Percentiles rank a stretch among this genome's conserved stretches.
Evolutionary conservation across 2,113 vertebrate genomes (phyloP).

Genomic region (Pristiophorus japonicus): DNA sequence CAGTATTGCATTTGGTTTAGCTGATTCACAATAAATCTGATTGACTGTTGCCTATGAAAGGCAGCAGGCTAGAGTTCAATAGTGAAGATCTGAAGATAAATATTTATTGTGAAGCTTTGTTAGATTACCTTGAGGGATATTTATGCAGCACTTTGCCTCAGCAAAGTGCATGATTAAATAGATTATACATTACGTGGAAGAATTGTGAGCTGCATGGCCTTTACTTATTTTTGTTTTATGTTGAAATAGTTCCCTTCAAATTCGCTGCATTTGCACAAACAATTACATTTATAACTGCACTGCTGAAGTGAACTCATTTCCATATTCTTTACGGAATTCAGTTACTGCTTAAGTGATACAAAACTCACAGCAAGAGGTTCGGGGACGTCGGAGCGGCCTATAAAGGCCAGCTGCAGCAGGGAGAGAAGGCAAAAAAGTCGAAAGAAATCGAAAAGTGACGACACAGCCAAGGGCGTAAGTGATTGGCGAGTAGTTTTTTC

Average conservation of each 20-base stretch:
- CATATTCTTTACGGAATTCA: background rate
- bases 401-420: no score
- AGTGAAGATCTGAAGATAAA: background rate
- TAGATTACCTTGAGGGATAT: background rate
- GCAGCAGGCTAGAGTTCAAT: background rate
- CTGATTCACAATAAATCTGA: no score
- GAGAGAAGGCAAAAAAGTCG: no score
- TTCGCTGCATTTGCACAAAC: background rate
- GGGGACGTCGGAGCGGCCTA: no score
- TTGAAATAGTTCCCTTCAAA: background rate
- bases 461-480: no score
- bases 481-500: no score
- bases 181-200: background rate
- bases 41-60: background rate
- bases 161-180: background rate
- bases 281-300: background rate
- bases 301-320: background rate
- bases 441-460: no score
- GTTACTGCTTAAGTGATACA: background rate
- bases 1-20: background rate
- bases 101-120: background rate
- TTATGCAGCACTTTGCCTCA: background rate
- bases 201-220: background rate
- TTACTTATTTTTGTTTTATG: background rate
- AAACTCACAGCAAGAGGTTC: no score